Evolutionary conservation across 2,113 vertebrate genomes (phyloP).

Genomic region (Synodontis membranacea): DNA sequence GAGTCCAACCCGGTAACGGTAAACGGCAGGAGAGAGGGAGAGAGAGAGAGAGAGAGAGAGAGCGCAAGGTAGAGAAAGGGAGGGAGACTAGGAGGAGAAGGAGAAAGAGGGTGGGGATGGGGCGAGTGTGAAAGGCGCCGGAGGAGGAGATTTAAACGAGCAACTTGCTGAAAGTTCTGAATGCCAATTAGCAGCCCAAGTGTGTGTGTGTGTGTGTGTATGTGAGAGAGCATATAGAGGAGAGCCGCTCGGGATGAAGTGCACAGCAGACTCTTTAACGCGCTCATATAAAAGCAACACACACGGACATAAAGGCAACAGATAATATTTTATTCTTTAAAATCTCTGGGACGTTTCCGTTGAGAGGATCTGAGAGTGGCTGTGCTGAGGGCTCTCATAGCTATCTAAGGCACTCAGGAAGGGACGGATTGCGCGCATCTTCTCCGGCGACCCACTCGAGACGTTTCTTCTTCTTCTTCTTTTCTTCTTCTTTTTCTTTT

Average conservation of each 20-base stretch:
- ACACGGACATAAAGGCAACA: background rate
- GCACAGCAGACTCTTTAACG: background rate
- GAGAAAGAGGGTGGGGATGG: conserved; percentile 49
- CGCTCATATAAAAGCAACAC: background rate
- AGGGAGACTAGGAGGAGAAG: conserved; percentile 35
- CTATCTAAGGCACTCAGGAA: background rate
- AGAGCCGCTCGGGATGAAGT: conserved; percentile 46
- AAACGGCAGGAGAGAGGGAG: conserved; percentile 4
- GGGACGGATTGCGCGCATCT: background rate
- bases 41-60: conserved; percentile 32
- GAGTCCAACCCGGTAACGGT: background rate
- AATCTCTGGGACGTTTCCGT: background rate
- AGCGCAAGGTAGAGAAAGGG: conserved; percentile 32
- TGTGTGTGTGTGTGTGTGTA: conserved; percentile 53
- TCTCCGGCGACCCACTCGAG: background rate
- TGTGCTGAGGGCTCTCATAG: background rate
- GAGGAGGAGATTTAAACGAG: conserved; percentile 75
- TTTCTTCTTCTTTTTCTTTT: background rate
- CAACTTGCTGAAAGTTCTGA: conserved; percentile 66
- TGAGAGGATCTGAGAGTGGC: background rate
- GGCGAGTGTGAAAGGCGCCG: conserved; percentile 46
- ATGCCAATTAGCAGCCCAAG: conserved; percentile 69
- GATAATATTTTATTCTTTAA: background rate
- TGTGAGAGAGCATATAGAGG: conserved; percentile 53
- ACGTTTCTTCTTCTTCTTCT: background rate